These are phyloP conservation scores for Pachycephus smyrnensis DNA, from an alignment of 2,888 invertebrate genomes.

Conservation along the genomic window DNA sequence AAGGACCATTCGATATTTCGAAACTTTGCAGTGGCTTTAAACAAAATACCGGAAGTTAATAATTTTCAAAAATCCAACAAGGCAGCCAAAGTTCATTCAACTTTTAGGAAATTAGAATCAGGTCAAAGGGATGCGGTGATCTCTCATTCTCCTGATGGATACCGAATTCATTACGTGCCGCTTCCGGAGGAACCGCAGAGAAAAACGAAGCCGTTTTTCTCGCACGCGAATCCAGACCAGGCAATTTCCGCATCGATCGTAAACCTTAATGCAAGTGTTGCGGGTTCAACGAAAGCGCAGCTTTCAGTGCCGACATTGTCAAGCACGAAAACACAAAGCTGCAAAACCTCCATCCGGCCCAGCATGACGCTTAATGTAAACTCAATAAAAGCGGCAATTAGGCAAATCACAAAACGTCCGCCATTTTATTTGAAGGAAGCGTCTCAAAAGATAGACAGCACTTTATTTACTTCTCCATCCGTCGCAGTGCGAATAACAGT, in stretches of 20 bases:
- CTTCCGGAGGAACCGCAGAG: not conserved
- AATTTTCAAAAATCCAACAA: not conserved
- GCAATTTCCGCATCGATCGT: not conserved
- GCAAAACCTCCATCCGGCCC: not conserved
- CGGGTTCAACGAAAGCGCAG: not conserved
- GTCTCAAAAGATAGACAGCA: not conserved
- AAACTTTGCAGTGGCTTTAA: slow-evolving; percentile 21
- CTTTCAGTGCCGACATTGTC: not conserved
- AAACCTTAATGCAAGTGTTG: not conserved
- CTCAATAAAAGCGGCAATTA: not conserved
- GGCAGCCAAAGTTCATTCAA: not conserved
- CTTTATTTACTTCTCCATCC: not conserved
- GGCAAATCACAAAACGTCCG: not conserved
- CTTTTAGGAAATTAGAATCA: not conserved
- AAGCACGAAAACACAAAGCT: not conserved
- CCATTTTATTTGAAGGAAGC: not conserved
- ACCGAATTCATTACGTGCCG: not conserved
- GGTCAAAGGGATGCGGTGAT: not conserved
- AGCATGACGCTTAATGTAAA: not conserved
- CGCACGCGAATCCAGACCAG: not conserved
- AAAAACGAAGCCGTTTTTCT: not conserved
- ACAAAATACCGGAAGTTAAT: slow-evolving; percentile 11
- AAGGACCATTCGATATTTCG: slow-evolving; percentile 5
- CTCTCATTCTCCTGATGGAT: not conserved
- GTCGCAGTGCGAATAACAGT: not conserved